Evolutionary conservation across 2,113 vertebrate genomes (phyloP).

Genomic region (Entelurus aequoreus): DNA sequence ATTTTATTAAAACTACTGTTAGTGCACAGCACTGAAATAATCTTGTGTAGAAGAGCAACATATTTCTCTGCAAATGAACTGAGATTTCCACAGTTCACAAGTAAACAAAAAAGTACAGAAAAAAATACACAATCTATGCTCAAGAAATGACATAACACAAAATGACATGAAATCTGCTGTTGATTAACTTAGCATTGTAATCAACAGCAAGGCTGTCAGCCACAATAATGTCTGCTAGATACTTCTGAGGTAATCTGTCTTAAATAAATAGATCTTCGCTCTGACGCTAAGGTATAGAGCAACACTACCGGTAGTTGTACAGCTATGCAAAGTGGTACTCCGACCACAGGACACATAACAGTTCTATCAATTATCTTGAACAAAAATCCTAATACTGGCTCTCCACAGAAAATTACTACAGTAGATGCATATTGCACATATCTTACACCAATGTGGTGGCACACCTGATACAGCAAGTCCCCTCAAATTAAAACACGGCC

Average conservation of each 20-base stretch:
- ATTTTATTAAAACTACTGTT: conserved; percentile 67
- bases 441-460: conserved; percentile 28
- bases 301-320: conserved; percentile 25
- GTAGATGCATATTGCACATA: conserved; percentile 57
- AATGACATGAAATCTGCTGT: conserved; percentile 17
- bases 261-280: conserved; percentile 48
- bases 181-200: conserved; percentile 17
- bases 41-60: conserved; percentile 43
- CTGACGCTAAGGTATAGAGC: conserved; percentile 34
- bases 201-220: conserved; percentile 22
- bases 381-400: conserved; percentile 24
- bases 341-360: conserved; percentile 31
- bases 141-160: conserved; percentile 21
- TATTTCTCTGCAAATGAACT: conserved; percentile 32
- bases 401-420: conserved; percentile 34
- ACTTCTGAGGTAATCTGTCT: conserved; percentile 46
- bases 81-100: conserved; percentile 31
- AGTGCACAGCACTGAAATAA: conserved; percentile 61
- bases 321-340: conserved; percentile 33
- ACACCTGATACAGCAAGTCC: conserved; percentile 39
- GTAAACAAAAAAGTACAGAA: conserved; percentile 30
- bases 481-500: conserved; percentile 57
- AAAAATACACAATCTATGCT: conserved; percentile 27
- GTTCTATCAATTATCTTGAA: conserved; percentile 33
- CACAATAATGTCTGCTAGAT: conserved; percentile 31